Evolutionary conservation across 2,797 vertebrate species (phyloP).

Genomic region (Ibycter americanus): DNA sequence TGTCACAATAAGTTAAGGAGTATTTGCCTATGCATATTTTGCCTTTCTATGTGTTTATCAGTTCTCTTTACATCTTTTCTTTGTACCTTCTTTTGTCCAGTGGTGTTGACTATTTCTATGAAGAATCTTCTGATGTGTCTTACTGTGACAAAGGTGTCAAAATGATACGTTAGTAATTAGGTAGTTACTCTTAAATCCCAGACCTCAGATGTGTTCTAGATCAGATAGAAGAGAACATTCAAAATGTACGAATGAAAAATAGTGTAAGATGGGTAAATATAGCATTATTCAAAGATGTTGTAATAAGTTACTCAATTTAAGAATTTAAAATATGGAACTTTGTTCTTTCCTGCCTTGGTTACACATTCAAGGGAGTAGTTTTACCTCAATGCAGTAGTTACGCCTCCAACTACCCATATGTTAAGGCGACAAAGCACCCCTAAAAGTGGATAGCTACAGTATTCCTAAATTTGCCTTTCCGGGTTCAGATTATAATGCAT

Average conservation of each 20-base stretch:
- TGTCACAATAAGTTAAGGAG: neutral
- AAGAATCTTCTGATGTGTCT: conserved; percentile 55
- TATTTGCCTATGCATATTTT: conserved; percentile 48
- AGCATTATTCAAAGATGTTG: neutral
- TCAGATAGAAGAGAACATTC: neutral
- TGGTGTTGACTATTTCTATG: conserved; percentile 36
- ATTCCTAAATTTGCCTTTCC: conserved; percentile 63
- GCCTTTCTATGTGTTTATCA: conserved; percentile 38
- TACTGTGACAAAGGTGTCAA: conserved; percentile 59
- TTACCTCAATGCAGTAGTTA: conserved; percentile 35
- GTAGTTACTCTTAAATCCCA: conserved; percentile 23
- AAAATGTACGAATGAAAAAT: conserved; percentile 3
- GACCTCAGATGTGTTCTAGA: conserved; percentile 18
- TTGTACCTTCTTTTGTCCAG: conserved; percentile 4
- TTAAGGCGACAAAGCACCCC: conserved; percentile 26
- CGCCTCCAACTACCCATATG: neutral
- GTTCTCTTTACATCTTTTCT: neutral
- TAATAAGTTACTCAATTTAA: conserved; percentile 5
- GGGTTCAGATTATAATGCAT: conserved; percentile 50
- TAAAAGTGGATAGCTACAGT: conserved; percentile 40
- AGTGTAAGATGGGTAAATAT: neutral
- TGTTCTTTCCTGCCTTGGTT: conserved; percentile 48
- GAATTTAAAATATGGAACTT: neutral
- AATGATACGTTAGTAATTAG: conserved; percentile 25
- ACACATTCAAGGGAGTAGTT: conserved; percentile 31